phyloP scores from a whole-genome alignment of 53 echinoderm and acorn worm species.

The Pentamera pediparva region DNA sequence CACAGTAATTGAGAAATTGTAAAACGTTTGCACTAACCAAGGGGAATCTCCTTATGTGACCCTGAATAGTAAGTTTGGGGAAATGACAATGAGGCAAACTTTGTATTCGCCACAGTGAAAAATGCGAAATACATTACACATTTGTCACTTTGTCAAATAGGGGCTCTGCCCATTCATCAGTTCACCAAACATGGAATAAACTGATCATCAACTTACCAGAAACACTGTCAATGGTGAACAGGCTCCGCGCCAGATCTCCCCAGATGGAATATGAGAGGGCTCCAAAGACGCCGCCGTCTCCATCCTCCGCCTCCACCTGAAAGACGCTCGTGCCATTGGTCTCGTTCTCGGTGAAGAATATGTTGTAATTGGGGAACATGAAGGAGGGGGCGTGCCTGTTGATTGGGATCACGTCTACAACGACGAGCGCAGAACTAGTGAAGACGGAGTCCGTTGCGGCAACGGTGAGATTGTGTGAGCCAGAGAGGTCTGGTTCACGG shows the following conservation, averaged over 20 bases:
- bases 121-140: too few relatives aligned
- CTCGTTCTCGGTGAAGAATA: slow-evolving; percentile 73
- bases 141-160: too few relatives aligned
- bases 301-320: slow-evolving; percentile 68
- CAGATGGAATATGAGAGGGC: slow-evolving; percentile 72
- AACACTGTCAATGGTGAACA: slow-evolving; percentile 66
- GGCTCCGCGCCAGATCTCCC: slow-evolving; percentile 64
- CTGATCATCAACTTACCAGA: slow-evolving; percentile 51
- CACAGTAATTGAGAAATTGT: too few relatives aligned
- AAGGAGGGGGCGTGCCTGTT: slow-evolving; percentile 79
- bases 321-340: slow-evolving; percentile 70
- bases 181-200: too few relatives aligned
- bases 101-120: too few relatives aligned
- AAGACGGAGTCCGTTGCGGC: slow-evolving; percentile 93
- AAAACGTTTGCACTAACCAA: too few relatives aligned
- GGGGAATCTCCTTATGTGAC: too few relatives aligned
- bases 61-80: too few relatives aligned
- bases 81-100: too few relatives aligned
- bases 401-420: slow-evolving; percentile 47
- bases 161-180: too few relatives aligned
- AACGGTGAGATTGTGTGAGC: slow-evolving; percentile 67
- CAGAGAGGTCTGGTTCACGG: slow-evolving; percentile 55
- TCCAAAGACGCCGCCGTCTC: slow-evolving; percentile 63
- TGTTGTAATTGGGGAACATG: slow-evolving; percentile 67
- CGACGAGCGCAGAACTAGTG: slow-evolving; percentile 75